Base-by-base conservation (phyloP, 2,113 vertebrate species). In the Hucho hucho region DNA sequence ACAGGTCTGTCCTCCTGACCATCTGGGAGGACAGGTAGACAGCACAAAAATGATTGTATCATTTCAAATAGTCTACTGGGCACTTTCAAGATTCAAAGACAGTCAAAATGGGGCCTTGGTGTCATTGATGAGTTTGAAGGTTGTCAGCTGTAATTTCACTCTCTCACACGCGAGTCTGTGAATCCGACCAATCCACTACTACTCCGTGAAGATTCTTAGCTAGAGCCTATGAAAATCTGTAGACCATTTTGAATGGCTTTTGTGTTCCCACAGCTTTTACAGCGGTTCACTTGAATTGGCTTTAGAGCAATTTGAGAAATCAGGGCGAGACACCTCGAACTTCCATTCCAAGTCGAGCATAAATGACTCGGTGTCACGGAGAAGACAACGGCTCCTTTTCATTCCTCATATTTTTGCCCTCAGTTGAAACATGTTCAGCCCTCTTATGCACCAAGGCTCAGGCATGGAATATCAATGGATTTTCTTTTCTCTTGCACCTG, bases 401-500 rank as follows among this genome's bases (percentile, higher is more conserved):
- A 75, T 79, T 59, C 14, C 53, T 9, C 3, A 37, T 75, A 66
- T 75, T 58, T 73, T 61, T 56, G 63, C 63, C 71, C 49, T 4
- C 14, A 11, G 25, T 0, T 9, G 25, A 28, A 74, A 77, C 64
- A 25, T 32, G 58, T 74, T 77, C 28, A 25, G 16, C 66, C 6
- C 29, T 73, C 69, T 18, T 13, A 1, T 69, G 61, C 70, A 72
- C 74, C 37, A 37, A 64, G 75, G 73, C 66, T 63, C 58, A 29
- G 0, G 1, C 71, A 73, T 49, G 22, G 71, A 72, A 71, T 64
- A 1, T n/a, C 64, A 47, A 72, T 53, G 67, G 69, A 49, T 12
- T 18, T 5, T 43, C 66, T 59, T 73, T 59, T 77, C 46, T 67
- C 77, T 61, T 76, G 75, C 84, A 87, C 87, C 83, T 90, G 86